These are phyloP conservation scores for Pseudopodoces humilis DNA, from an alignment of 2,113 vertebrate genomes.

Conservation along the genomic window DNA sequence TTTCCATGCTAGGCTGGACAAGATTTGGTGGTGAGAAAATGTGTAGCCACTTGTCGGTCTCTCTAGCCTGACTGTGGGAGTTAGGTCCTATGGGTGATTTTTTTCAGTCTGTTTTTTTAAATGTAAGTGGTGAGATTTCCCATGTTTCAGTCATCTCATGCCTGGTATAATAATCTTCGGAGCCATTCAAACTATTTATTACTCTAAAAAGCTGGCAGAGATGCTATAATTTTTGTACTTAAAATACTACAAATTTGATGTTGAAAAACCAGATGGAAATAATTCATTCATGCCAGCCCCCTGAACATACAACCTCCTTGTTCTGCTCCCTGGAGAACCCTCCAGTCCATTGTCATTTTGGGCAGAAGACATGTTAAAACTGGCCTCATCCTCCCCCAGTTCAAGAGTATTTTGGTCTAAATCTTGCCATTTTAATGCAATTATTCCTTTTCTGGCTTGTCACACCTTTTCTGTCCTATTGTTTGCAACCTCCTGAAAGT, in stretches of 20 bases:
- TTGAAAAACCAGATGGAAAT: background rate
- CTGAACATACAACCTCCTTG: background rate
- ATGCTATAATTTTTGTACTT: background rate
- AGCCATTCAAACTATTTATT: background rate
- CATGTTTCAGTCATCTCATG: background rate
- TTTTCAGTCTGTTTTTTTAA: background rate
- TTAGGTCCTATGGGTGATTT: background rate
- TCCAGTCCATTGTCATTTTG: background rate
- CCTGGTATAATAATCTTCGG: background rate
- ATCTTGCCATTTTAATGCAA: background rate
- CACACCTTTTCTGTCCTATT: background rate
- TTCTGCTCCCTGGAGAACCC: background rate
- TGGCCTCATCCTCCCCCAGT: background rate
- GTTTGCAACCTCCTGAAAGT: background rate
- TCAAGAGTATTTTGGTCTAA: background rate
- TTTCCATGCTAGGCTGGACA: background rate
- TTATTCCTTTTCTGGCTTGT: background rate
- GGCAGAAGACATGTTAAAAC: background rate
- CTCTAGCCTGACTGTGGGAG: background rate
- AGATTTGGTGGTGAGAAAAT: background rate
- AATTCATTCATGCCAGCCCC: background rate
- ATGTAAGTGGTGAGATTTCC: background rate
- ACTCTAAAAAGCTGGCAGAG: background rate
- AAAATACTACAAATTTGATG: background rate
- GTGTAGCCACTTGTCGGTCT: background rate